Evolutionary conservation across 64 coral and sea anemone genomes (phyloP), one percentile per base, ranked within the genome.

Genomic region (Pocillopora damicornis): DNA sequence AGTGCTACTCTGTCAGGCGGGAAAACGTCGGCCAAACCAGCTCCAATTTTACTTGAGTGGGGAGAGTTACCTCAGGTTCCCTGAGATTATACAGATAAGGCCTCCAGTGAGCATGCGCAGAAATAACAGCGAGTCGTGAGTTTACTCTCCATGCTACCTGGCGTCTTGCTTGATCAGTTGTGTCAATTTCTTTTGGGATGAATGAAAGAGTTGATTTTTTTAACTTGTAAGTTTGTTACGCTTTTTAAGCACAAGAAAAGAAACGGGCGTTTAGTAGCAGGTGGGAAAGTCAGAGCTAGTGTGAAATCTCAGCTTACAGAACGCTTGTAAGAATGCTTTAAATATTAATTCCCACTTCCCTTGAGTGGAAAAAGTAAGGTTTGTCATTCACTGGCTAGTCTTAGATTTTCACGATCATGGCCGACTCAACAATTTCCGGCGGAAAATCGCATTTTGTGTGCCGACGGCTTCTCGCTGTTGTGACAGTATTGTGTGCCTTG

Each of bases 401-500:
- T 83, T 67, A 0, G 17, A 0, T 0, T 85, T 13, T 58, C 57
- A 57, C 9, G 20, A 36, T 11, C 37, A 85, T 73, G 64, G 45
- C 42, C 38, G 65, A 85, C 26, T 3, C 63, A 22, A 65, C 0
- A 13, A 58, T 5, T 15, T 71, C 20, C 13, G 4, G 81, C 38
- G 11, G 17, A 8, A 58, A 71, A 14, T 58, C 35, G 12, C 65
- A 42, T 2, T 66, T 18, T 58, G 9, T 72, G 22, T 59, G 63
- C 22, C 69, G 45, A 57, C 17, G 16, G 15, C 9, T 15, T 11
- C 10, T 85, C 2, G 81, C 66, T 14, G 37, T 73, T 72, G n/a
- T 85, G 51, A 51, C 37, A 58, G 65, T 85, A 17, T 58, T 85
- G 2, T 85, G 45, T 58, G 65, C 81, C 57, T 11, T 85, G n/a